Conservation (phyloP, 2,113 vertebrate genomes). For the Vombatus ursinus region DNA sequence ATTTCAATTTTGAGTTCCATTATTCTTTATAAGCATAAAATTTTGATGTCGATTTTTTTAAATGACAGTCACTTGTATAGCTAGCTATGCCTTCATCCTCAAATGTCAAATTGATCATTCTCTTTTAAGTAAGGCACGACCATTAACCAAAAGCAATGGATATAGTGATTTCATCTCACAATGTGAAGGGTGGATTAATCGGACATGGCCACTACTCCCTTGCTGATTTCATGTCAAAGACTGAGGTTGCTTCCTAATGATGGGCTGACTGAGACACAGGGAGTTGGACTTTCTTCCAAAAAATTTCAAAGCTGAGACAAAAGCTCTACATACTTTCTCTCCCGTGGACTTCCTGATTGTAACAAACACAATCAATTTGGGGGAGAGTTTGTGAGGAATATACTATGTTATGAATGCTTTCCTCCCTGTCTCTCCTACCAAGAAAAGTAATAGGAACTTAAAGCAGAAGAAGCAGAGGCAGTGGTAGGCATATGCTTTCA, state of each 20-base stretch:
- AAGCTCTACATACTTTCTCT: not conserved
- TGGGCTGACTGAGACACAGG: no score
- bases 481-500: not conserved
- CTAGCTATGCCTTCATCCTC: not conserved
- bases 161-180: not conserved
- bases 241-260: no score
- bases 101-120: not conserved
- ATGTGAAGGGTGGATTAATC: not conserved
- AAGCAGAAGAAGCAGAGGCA: not conserved
- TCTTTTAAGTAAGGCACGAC: not conserved
- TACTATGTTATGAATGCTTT: not conserved
- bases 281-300: not conserved
- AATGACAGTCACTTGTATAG: not conserved
- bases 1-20: not conserved
- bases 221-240: no score
- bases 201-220: not conserved
- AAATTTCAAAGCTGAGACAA: not conserved
- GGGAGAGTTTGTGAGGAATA: no score
- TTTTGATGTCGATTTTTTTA: not conserved
- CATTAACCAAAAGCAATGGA: not conserved
- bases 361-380: not conserved
- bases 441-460: not conserved
- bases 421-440: not conserved
- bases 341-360: not conserved
- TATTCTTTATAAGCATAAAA: slow-evolving; percentile 7